phyloP scores from a whole-genome alignment of 2,113 vertebrate species.

The Neofelis nebulosa region DNA sequence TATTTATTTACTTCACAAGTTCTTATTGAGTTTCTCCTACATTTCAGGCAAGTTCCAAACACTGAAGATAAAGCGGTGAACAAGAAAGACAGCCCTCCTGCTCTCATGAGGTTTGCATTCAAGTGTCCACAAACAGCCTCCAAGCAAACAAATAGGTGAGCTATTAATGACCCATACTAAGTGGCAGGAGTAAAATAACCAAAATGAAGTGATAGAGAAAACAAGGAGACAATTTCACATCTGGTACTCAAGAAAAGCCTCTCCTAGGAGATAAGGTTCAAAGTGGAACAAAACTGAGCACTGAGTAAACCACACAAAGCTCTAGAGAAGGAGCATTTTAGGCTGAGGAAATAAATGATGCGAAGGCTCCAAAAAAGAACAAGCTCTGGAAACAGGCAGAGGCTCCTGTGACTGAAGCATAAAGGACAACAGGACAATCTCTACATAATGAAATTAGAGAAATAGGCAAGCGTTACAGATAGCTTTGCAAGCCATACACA shows the following conservation, averaged over 20 bases:
- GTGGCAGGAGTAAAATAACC: background rate
- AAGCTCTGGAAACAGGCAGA: background rate
- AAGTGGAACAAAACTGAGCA: background rate
- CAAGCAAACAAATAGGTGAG: background rate
- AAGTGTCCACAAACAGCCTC: background rate
- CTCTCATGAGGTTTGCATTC: background rate
- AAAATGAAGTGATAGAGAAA: background rate
- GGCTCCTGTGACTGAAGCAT: background rate
- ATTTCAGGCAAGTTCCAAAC: background rate
- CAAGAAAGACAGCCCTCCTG: background rate
- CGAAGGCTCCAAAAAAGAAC: background rate
- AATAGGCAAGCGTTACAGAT: background rate
- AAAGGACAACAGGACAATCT: too few species aligned
- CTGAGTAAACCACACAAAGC: background rate
- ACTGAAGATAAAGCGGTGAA: background rate
- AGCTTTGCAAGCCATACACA: background rate
- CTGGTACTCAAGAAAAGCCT: background rate
- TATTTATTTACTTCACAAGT: background rate
- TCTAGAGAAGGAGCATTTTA: background rate
- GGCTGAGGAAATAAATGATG: background rate
- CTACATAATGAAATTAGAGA: background rate
- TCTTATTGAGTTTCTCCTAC: background rate
- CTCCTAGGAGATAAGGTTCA: background rate
- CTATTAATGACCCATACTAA: background rate
- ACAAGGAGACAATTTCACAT: background rate